These are phyloP conservation scores for Corythucha ciliata DNA, from an alignment of 2,888 invertebrate genomes.

Conservation along the genomic window DNA sequence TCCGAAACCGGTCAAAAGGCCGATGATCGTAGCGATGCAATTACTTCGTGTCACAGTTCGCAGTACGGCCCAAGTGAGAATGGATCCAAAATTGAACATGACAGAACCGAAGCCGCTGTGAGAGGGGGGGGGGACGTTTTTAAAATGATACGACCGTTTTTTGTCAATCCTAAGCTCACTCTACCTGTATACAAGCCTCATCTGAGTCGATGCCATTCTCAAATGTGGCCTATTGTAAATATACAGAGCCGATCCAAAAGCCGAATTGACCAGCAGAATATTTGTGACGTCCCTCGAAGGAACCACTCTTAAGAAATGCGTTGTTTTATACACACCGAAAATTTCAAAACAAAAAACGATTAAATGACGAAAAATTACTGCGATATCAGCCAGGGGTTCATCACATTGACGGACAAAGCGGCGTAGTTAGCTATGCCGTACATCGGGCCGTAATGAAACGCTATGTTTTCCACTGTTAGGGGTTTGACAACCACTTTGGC, in stretches of 20 bases:
- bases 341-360: not conserved
- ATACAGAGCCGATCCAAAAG: constrained; percentile 74
- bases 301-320: constrained; percentile 51
- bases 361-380: constrained; percentile 46
- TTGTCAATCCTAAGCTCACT: too few relatives aligned
- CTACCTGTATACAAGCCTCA: constrained; percentile 61
- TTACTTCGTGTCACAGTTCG: constrained; percentile 65
- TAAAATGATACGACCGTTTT: constrained; percentile 22
- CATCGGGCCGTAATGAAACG: constrained; percentile 58
- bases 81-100: constrained; percentile 81
- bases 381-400: constrained; percentile 69
- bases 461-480: constrained; percentile 26
- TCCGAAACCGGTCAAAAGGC: constrained; percentile 59
- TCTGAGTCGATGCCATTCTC: constrained; percentile 51
- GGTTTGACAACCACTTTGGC: too few relatives aligned
- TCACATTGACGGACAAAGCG: constrained; percentile 69
- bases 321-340: constrained; percentile 1
- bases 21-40: constrained; percentile 55
- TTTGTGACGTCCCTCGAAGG: constrained; percentile 71
- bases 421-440: constrained; percentile 69
- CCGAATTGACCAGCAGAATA: constrained; percentile 65
- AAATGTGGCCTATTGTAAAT: constrained; percentile 72
- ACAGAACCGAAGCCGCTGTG: constrained; percentile 59
- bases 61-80: constrained; percentile 77
- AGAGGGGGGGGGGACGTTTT: too few relatives aligned